Evolutionary conservation across 2,797 vertebrate genomes (phyloP), one percentile per base, ranked within the genome.

Genomic region (Sciurus carolinensis): DNA sequence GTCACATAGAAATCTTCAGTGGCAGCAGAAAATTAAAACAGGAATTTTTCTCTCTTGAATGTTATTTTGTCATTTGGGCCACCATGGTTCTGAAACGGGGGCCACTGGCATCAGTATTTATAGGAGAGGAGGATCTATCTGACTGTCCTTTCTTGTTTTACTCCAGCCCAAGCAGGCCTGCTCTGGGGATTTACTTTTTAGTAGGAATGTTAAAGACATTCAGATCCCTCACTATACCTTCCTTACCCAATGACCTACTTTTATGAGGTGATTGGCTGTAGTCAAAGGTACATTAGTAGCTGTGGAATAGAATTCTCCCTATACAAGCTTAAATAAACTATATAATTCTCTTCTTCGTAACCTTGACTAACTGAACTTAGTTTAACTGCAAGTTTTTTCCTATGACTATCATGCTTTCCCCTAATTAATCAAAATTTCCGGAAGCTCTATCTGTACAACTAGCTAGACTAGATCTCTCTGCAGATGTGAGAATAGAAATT

Each of bases 361-460:
- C 96, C 95, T 97, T 97, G 95, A 96, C 97, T 96, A 96, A 87
- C 91, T 80, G 95, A 94, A 95, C 86, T 95, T 93, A 88, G 80
- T 64, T 97, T 94, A 96, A 83, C 81, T 92, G 28, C n/a, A 91
- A 80, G 69, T 69, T 95, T 94, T 96, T 71, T 77, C 73, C 91
- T 94, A 79, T 96, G 83, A 95, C 91, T 96, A 92, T 95, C 75
- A 59, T 87, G 62, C n/a, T 96, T 96, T 85, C 91, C 24, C 47
- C 82, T 96, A 94, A 98, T 97, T 97, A 97, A 97, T 97, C 92
- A 98, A 89, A 93, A 5, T 96, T 96, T 95, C 97, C 57, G 76
- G 97, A 98, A 97, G 80, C 94, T 83, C n/a, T 96, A 64, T 83
- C 96, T 84, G 80, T 95, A 95, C 95, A 94, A 96, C 88, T 95